phyloP scores from a whole-genome alignment of 2,113 vertebrate species.

The Mixornis gularis region DNA sequence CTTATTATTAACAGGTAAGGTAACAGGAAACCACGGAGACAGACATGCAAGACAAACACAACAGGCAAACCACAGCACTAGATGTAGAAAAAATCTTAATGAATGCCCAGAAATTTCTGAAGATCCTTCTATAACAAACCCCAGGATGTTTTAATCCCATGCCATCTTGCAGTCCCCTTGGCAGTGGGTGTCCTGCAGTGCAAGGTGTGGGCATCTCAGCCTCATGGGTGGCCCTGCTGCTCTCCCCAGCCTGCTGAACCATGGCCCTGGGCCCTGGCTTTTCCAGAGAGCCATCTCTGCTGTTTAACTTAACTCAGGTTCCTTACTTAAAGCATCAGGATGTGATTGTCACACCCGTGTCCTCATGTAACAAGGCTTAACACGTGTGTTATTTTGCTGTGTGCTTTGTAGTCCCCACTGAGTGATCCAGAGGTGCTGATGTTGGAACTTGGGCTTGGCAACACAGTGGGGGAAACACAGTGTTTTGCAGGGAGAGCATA shows the following conservation, averaged over 20 bases:
- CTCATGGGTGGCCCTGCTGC: background rate
- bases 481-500: background rate
- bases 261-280: background rate
- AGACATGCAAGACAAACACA: background rate
- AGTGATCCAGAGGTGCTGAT: background rate
- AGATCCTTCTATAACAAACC: background rate
- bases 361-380: background rate
- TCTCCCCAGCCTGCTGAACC: background rate
- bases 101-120: background rate
- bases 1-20: background rate
- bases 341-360: background rate
- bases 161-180: accelerated
- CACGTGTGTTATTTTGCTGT: accelerated
- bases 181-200: background rate
- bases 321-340: background rate
- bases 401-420: background rate
- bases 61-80: background rate
- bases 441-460: background rate
- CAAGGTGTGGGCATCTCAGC: accelerated
- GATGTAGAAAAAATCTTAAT: background rate
- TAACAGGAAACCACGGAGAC: background rate
- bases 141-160: background rate
- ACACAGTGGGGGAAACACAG: background rate
- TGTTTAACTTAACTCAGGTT: background rate
- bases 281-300: background rate